Evolutionary conservation across 1,140 invertebrate genomes (phyloP), one percentile per base, ranked within the genome.

Genomic region (Chrysoperla carnea): DNA sequence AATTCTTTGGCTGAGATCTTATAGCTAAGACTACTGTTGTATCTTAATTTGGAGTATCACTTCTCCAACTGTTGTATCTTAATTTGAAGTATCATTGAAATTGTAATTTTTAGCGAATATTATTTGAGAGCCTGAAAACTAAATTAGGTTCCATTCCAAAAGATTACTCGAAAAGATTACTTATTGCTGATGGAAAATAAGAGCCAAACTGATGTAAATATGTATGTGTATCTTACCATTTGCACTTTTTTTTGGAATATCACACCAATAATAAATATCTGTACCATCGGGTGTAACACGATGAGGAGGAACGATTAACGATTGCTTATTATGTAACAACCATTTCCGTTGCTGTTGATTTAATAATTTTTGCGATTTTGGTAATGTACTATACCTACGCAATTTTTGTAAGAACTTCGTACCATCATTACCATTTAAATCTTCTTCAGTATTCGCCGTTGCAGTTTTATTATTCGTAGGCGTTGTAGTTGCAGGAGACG

Each of bases 211-310:
- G 17, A 23, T 23, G 17, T 23, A n/a, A n/a, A n/a, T 31, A 4
- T 33, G 31, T 33, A 11, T 33, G 31, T 12, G 6, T 12, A 11
- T 33, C 8, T 50, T 62, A 72, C 70, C 72, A 58, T 67, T 60
- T 35, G 53, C 50, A 42, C 55, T 56, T 49, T 64, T 65, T 46
- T 69, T 68, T 45, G 71, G 68, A 52, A 78, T 53, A 62, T 85
- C 81, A 64, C 81, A 85, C 81, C 81, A 84, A 63, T 84, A 85
- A 69, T 81, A 82, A 60, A 85, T 78, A 50, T 76, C 73, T 23
- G 81, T 85, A 48, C 81, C 81, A 64, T 84, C 81, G 23, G 80
- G 76, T 31, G 80, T 82, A 49, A 75, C 72, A 31, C 78, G 69
- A 52, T 76, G 76, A n/a, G 80, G 79, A 36, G 80, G 78, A 48